Base-by-base conservation (phyloP, 2,888 invertebrate genomes). In the Neoaliturus tenellus region DNA sequence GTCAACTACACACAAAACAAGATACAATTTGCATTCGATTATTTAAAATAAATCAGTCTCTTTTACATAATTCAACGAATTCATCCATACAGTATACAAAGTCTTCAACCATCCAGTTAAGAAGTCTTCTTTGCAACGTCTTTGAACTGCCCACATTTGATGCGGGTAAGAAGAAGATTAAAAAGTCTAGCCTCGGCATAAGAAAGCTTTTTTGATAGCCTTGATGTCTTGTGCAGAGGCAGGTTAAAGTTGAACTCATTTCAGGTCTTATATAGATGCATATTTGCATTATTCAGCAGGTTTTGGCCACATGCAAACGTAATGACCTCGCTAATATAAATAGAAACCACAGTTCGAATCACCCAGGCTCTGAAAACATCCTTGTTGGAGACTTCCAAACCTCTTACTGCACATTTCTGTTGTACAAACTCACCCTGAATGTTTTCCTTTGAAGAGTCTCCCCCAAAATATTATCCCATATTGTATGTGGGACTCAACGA, bases 401-500 rank as follows among this genome's bases (percentile, higher is more conserved):
- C 6, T 17, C 71, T 35, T 23, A 71, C 28, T 1, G 39, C 71
- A 6, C 41, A n/a, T 23, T 71, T 71, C 23, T 71, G 71, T 0
- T 41, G 3, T 5, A 20, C 23, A 17, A 71, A 23, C 1, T 41
- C 71, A 10, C 71, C 41, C 35, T 71, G 39, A 35, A 71, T 5
- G 41, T 71, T 71, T 28, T 31, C 67, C 20, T 71, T 35, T 5
- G 39, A 39, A 41, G 71, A 39, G 71, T 35, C 41, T 14, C 71
- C 41, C n/a, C 71, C 71, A 71, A n/a, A 31, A 20, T 6, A 71
- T 20, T 39, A 71, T 71, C 17, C 41, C 71, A 71, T 71, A 71
- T 20, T 41, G 8, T 0, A 71, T 35, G 20, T 39, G 39, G 4
- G 31, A 17, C 17, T 67, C 39, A n/a, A 71, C 5, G 2, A 41